Evolutionary conservation across 2,797 vertebrate species (phyloP).

Genomic region (Myripristis jacobus): DNA sequence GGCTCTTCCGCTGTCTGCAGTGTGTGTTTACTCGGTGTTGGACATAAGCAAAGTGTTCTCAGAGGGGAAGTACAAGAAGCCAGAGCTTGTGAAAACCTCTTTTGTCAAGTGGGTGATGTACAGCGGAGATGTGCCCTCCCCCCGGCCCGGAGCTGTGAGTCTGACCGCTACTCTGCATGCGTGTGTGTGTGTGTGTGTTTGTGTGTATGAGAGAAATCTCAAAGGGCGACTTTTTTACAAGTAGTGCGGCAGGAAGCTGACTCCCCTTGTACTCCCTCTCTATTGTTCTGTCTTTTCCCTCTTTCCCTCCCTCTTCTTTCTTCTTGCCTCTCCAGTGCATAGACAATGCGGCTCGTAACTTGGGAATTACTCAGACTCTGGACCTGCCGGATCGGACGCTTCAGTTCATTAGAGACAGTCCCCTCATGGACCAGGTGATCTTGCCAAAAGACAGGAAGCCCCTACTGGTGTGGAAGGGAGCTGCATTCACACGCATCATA

Average conservation of each 20-base stretch:
- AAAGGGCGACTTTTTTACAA: conserved; percentile 33
- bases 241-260: conserved; percentile 45
- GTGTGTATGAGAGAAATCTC: conserved; percentile 26
- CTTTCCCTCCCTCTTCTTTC: conserved; percentile 44
- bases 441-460: conserved; percentile 68
- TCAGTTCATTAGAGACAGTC: conserved; percentile 83
- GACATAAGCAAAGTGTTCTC: conserved; percentile 81
- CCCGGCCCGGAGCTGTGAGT: conserved; percentile 88
- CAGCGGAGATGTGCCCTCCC: conserved; percentile 80
- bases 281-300: conserved; percentile 47
- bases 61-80: conserved; percentile 83
- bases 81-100: conserved; percentile 73
- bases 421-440: conserved; percentile 83
- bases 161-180: conserved; percentile 22
- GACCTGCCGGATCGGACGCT: conserved; percentile 84
- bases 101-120: conserved; percentile 84
- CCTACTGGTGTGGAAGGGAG: conserved; percentile 77
- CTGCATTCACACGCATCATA: conserved; percentile 78
- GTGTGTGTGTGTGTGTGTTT: conserved; percentile 27
- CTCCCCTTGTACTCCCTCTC: conserved; percentile 50
- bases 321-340: conserved; percentile 76
- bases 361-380: conserved; percentile 65
- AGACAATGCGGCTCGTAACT: conserved; percentile 66
- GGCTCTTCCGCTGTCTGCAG: too few species aligned
- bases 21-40: conserved; percentile 76